Base-by-base conservation (phyloP, 2,888 invertebrate genomes). In the Cheilosia variabilis region DNA sequence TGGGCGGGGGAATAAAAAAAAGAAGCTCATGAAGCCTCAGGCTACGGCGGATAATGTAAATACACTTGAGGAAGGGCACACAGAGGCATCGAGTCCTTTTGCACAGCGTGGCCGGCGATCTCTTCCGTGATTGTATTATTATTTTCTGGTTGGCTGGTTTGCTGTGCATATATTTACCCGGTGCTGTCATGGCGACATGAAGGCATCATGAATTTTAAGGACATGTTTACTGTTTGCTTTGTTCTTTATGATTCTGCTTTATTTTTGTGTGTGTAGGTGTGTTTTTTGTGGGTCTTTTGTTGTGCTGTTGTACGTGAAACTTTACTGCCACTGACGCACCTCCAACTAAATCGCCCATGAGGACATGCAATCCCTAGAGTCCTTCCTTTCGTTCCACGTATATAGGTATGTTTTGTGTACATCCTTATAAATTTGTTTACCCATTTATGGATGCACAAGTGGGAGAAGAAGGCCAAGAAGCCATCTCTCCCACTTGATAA, bases 91-190 rank as follows among this genome's bases (percentile, higher is more conserved):
- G 19, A 79, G 69, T 57, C 73, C 65, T 68, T 78, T 45, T 81
- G 43, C 19, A 27, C n/a, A 55, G 72, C 62, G 47, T 55, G 60
- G 47, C 65, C 50, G 53, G 50, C 75, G 69, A 84, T 80, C 58
- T 65, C 65, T 60, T 58, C 31, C 65, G 69, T 75, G 73, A 84
- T 84, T 73, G 69, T 80, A 80, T 80, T 84, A 80, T 80, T 75
- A 84, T 84, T 71, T 76, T 80, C 69, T 45, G 68, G 84, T 73
- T 57, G 69, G 60, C 43, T 69, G 27, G 69, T 55, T 71, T 50
- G 47, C 75, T 66, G 57, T 34, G 47, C 47, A 47, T 52, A 68
- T 50, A 66, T 31, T 41, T 50, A 19, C 50, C n/a, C n/a, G 41
- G 43, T 37, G 13, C 13, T 75, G 62, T 68, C 80, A 63, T 81